Evolutionary conservation across 2,888 invertebrate genomes (phyloP), one percentile per base, ranked within the genome.

Genomic region (Tyria jacobaeae): DNA sequence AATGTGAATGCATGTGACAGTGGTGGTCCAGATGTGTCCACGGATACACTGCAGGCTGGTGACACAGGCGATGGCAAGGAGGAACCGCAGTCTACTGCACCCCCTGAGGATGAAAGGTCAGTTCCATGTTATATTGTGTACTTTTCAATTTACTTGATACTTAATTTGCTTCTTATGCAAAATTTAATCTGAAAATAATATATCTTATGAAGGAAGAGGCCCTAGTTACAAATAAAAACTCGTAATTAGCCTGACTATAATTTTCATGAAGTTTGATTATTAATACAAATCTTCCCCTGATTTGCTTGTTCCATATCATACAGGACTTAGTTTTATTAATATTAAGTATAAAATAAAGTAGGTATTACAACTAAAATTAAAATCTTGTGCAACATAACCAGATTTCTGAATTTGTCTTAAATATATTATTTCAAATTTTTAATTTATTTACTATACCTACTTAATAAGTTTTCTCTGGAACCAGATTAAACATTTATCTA

Each of bases 91-190:
- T 64, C 87, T 0, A 82, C 82, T 37, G 86, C 86, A 50, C 85
- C 87, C 62, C 86, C 89, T 35, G 94, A 94, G 79, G 94, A 94
- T 89, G 94, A 94, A 92, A 94, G 94, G 94, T 94, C 68, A 89
- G 92, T 76, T 12, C 10, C 12, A 31, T 37, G 14, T 54, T 34
- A 51, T 51, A 15, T 34, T 51, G 27, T 21, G 1, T 49, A 49
- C 27, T 21, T 17, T 21, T 49, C 27, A 48, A 47, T 50, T 41
- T 1, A 41, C 41, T 41, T 21, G 9, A 41, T 7, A 31, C 0
- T 31, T 31, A 31, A 0, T 31, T 31, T 1, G 10, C 3, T 41
- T 44, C 21, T 44, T 4, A 21, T 44, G 4, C 12, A 12, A 21
- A 44, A 44, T 44, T 21, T 3, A 44, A 12, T 44, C 17, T 44